Base-by-base conservation (phyloP, 2,888 invertebrate genomes). In the Cataglyphis livida region DNA sequence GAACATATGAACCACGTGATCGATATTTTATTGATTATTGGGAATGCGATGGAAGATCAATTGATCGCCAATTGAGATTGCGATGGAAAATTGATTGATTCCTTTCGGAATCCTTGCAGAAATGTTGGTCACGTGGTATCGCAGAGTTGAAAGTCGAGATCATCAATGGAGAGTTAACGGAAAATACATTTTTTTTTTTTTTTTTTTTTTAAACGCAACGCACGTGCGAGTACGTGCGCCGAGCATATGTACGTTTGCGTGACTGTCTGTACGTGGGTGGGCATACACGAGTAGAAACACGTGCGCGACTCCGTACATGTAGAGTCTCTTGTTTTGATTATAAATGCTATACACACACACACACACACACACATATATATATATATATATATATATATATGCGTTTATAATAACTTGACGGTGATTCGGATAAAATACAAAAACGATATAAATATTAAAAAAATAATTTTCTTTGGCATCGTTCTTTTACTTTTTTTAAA, bases 291-390 rank as follows among this genome's bases (percentile, higher is more conserved):
- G 15, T 6, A n/a, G 44, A 54, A n/a, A 48, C 32, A 57, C 68
- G 68, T 44, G 44, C 41, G 78, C 78, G 78, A 28, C 28, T 28
- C 28, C 28, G 18, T 35, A 35, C 44, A 44, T 54, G 38, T 61
- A 18, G 59, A 70, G 35, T 61, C 32, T 70, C 59, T 79, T 70
- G 57, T 79, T 79, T 68, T 76, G 54, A 66, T 79, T 70, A 48
- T 78, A 44, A 70, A 59, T 21, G 41, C 35, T 12, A 18, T 54
- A 15, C 18, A 44, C 15, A 28, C 57, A 18, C 44, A 15, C 61
- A 21, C 15, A 2, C 51, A 9, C 18, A n/a, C n/a, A 25, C 32
- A 18, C 57, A n/a, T 1, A 25, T 1, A 25, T 1, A 28, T 32
- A 32, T 4, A 32, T 5, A 28, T 10, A n/a, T 1, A 25, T 1